Base-by-base conservation (phyloP, 2,797 vertebrate genomes). In the Catamblyrhynchus diadema region DNA sequence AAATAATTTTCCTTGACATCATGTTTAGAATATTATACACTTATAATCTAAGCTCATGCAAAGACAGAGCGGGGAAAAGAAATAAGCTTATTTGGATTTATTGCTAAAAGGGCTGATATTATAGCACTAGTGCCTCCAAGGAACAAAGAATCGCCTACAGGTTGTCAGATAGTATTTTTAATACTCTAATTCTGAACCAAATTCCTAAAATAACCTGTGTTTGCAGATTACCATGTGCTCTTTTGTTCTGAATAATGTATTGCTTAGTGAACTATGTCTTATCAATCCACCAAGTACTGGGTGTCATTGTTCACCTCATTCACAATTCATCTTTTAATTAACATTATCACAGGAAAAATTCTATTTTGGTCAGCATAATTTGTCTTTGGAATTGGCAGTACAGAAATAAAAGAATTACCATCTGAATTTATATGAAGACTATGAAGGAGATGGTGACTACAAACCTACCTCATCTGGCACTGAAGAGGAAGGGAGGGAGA, bases 251-350 rank as follows among this genome's bases (percentile, higher is more conserved):
- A 88, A 91, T 90, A 95, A 89, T 90, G 93, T 87, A 93, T 94
- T 96, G 81, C 90, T 94, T 95, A 85, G 94, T 71, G 92, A 96
- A 93, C 86, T 95, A 60, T 45, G 71, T 85, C 81, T 95, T 94
- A 96, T 91, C 94, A 95, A 95, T 96, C 78, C 65, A 93, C 79
- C 45, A 65, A 92, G 84, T 89, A 87, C 90, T n/a, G 90, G 41
- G 90, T 94, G 93, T 95, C 94, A 93, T 93, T 89, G 90, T 95
- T 96, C 94, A 94, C 93, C 92, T 97, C 95, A 95, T 96, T 95
- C 93, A 96, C 90, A 97, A 95, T 97, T 97, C 88, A 96, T 96
- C 92, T 94, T 95, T 96, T 95, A 96, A 96, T 96, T 96, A 95
- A 95, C 84, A 92, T 94, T 93, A 96, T 95, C 94, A 89, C 83